Evolutionary conservation across 2,888 invertebrate species (phyloP).

Genomic region (Lumbricus terrestris): DNA sequence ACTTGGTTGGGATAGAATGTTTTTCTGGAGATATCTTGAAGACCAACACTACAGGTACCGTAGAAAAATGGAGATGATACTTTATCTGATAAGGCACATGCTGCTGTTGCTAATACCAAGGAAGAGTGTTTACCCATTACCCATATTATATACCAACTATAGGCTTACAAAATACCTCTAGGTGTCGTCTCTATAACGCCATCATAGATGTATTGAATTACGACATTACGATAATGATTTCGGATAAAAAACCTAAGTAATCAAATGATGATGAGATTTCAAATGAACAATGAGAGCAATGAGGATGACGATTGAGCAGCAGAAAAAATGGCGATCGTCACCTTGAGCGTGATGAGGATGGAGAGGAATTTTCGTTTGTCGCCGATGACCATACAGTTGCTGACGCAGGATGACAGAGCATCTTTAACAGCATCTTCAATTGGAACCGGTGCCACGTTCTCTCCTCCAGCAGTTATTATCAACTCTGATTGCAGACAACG

Average conservation of each 20-base stretch:
- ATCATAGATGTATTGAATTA: not conserved
- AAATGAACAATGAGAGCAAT: not conserved
- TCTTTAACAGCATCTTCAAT: constrained; percentile 80
- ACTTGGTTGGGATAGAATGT: too few species aligned
- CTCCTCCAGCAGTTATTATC: constrained; percentile 89
- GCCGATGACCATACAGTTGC: constrained; percentile 82
- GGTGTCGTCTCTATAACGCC: too few species aligned
- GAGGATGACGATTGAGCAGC: not conserved
- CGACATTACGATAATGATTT: not conserved
- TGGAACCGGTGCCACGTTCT: constrained; percentile 81
- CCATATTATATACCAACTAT: too few species aligned
- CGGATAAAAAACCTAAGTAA: not conserved
- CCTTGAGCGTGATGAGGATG: constrained; percentile 80
- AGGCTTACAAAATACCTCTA: too few species aligned
- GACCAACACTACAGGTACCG: not conserved
- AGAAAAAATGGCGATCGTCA: constrained; percentile 48
- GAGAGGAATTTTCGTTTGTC: constrained; percentile 83
- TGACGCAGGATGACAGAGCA: constrained; percentile 70
- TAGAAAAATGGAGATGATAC: too few species aligned
- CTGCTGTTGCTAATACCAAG: too few species aligned
- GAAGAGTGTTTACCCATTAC: too few species aligned
- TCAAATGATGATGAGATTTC: not conserved
- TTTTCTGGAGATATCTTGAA: too few species aligned
- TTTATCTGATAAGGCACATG: too few species aligned
- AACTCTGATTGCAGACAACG: constrained; percentile 66